Base-by-base conservation (phyloP, 2,113 vertebrate species). In the Casuarius casuarius region DNA sequence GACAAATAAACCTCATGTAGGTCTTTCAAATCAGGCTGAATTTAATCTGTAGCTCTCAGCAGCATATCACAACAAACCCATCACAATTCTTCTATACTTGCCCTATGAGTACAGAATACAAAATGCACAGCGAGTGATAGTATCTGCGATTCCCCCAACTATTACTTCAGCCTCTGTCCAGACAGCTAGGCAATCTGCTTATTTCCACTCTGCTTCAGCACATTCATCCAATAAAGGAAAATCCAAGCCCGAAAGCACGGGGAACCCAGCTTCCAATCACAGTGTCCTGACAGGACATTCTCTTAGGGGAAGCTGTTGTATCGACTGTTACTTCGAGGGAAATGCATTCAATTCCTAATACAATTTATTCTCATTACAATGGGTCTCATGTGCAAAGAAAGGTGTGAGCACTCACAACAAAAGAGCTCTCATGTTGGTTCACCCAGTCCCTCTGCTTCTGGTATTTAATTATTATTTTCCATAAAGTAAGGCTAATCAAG, bases 401-500 rank as follows among this genome's bases (percentile, higher is more conserved):
- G 8, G 4, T 40, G 29, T 26, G 20, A 76, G 6, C 22, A 28
- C 20, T 62, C 21, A 10, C 7, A 62, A 1, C 1, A 4, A 73
- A 46, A 35, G 4, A 9, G 6, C 9, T 87, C 68, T 66, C 6
- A 3, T 2, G 0, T n/a, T 73, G 0, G 0, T 68, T 56, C 26
- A 68, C 49, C 29, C 51, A 75, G 59, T 8, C 16, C 10, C 52
- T 79, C 12, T 29, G 38, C 13, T 78, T 25, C 58, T 66, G 18
- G 4, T 49, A 18, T 77, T 28, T 84, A 28, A 38, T 38, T 33
- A 62, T 28, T 54, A n/a, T 66, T 35, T 40, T 49, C 71, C 91
- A 5, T 38, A 49, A 87, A 59, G 12, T 18, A 6, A 84, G 54
- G 3, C 26, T 72, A 54, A 71, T 25, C 18, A 74, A 51, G 35